These are phyloP conservation scores for Branchinecta lindahli DNA, from an alignment of 1,140 invertebrate genomes.

Conservation along the genomic window DNA sequence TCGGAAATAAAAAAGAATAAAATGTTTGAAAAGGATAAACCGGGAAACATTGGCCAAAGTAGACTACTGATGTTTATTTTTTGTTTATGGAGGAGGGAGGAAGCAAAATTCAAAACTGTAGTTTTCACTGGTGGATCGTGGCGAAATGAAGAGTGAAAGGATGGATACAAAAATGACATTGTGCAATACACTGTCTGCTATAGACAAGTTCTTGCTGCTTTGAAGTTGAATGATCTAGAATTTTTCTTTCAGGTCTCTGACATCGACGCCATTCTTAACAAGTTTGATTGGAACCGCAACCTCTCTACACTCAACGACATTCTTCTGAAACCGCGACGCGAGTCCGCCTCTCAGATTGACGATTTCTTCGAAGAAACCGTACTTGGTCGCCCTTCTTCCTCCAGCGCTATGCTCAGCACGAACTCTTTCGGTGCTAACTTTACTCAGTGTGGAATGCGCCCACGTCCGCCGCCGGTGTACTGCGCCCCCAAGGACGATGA, in stretches of 20 bases:
- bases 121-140: too few relatives aligned
- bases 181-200: too few relatives aligned
- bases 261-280: background rate
- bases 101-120: too few relatives aligned
- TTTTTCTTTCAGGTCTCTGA: background rate
- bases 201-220: too few relatives aligned
- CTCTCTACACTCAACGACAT: background rate
- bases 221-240: background rate
- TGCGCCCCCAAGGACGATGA: constrained; percentile 25
- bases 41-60: too few relatives aligned
- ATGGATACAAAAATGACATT: too few relatives aligned
- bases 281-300: constrained; percentile 1
- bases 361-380: constrained; percentile 44
- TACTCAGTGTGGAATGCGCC: constrained; percentile 24
- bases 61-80: too few relatives aligned
- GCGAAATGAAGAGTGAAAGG: too few relatives aligned
- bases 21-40: too few relatives aligned
- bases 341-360: constrained; percentile 46
- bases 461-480: constrained; percentile 29
- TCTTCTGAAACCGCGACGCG: constrained; percentile 36
- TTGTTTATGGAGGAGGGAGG: too few relatives aligned
- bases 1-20: too few relatives aligned
- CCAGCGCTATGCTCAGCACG: constrained; percentile 14
- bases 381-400: constrained; percentile 22
- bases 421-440: constrained; percentile 29